Base-by-base conservation (phyloP, 2,888 invertebrate genomes). In the Phalera bucephala region DNA sequence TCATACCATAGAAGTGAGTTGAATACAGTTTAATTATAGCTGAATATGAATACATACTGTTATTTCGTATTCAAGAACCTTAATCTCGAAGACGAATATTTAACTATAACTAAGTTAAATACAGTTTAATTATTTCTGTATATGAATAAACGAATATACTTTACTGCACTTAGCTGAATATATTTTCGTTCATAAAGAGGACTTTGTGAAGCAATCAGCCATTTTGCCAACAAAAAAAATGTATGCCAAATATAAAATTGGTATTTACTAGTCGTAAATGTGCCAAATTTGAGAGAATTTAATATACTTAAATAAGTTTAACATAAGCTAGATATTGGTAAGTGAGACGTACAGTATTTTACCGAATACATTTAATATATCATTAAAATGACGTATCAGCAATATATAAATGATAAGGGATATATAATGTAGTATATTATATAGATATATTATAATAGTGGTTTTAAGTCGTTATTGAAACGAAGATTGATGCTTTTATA, bases 271-370 rank as follows among this genome's bases (percentile, higher is more conserved):
- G 65, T 67, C 56, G 54, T 64, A 66, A 73, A 29, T 64, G 80
- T 78, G 79, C 80, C 81, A 83, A 83, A 71, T 75, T 79, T 69
- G 81, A 84, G 76, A 82, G 82, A 83, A 83, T 83, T 85, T 86
- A 81, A 73, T 71, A 68, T 70, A 45, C 27, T 26, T 48, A 52
- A 45, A 61, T 48, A 61, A 25, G 33, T 38, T 47, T 45, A 40
- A 36, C 22, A 14, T 58, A 62, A 45, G 41, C 42, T 52, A 55
- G 44, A 43, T 49, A 19, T 6, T 19, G 7, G 10, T 43, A 70
- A 69, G 62, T 64, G 58, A 66, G 62, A 72, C 60, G 42, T 52
- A 35, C 69, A 77, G 76, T 80, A 80, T 80, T 78, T 75, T 67
- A 58, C 63, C 57, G 41, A 47, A 56, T 58, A 53, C 59, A 53